These are phyloP conservation scores for Athetis lepigone DNA, from an alignment of 2,888 invertebrate species.

Conservation along the genomic window DNA sequence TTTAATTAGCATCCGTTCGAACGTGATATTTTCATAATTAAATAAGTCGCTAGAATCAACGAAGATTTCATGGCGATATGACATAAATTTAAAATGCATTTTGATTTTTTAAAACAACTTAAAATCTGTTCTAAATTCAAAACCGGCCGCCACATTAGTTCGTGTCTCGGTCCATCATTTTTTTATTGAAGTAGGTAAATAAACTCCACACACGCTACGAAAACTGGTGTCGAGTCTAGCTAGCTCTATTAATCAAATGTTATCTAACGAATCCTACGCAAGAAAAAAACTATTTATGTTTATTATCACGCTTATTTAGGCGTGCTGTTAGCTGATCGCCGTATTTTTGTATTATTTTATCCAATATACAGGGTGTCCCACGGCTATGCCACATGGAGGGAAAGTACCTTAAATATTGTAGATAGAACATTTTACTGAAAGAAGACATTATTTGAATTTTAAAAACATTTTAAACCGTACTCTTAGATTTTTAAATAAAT, in stretches of 20 bases:
- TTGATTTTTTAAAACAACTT: constrained; percentile 4
- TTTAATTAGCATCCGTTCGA: constrained; percentile 26
- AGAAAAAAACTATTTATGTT: constrained; percentile 25
- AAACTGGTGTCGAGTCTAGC: constrained; percentile 7
- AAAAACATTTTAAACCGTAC: too few species aligned
- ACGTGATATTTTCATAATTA: constrained; percentile 44
- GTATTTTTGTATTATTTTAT: neutral
- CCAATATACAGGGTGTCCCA: too few species aligned
- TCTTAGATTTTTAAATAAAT: too few species aligned
- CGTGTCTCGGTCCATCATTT: neutral
- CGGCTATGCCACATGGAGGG: too few species aligned
- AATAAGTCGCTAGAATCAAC: constrained; percentile 4
- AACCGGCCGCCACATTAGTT: constrained; percentile 2
- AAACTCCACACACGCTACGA: neutral
- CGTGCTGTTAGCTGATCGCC: neutral
- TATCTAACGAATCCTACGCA: constrained; percentile 48
- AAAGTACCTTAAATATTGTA: too few species aligned
- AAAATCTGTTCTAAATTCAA: constrained; percentile 17
- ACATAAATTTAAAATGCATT: neutral
- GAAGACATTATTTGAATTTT: too few species aligned
- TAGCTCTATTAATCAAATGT: constrained; percentile 37
- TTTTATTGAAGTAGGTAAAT: constrained; percentile 7
- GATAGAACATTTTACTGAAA: too few species aligned
- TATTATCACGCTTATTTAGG: constrained; percentile 2
- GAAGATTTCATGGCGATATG: neutral